Conservation (phyloP, 2,888 invertebrate genomes). For the Actias luna region DNA sequence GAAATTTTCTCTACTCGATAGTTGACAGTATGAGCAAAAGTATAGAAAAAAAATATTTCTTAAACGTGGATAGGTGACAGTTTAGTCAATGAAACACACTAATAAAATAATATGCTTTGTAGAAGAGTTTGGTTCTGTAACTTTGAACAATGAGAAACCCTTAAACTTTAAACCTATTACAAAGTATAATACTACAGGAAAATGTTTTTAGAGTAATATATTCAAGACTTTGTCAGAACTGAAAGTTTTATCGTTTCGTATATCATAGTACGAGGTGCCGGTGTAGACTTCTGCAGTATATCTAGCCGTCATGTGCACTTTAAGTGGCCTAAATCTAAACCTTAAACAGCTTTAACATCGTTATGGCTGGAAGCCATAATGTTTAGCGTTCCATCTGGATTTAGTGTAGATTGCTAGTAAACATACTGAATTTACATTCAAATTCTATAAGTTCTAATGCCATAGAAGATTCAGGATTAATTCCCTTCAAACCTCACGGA, state of each 20-base stretch:
- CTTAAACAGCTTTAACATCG: not conserved
- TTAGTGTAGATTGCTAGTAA: not conserved
- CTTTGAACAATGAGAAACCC: not conserved
- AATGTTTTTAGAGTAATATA: not conserved
- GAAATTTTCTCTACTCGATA: no score
- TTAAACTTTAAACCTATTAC: not conserved
- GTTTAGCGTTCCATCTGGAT: not conserved
- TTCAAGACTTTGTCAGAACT: slow-evolving; percentile 3
- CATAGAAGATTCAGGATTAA: not conserved
- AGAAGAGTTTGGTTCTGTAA: no score
- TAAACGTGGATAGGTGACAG: no score
- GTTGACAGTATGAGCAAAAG: no score
- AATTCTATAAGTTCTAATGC: not conserved
- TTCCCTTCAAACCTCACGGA: not conserved
- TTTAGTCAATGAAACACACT: no score
- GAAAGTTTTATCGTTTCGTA: slow-evolving; percentile 8
- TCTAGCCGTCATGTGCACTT: not conserved
- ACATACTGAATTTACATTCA: not conserved
- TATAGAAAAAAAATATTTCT: no score
- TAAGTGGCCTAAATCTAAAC: not conserved
- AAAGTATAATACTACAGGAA: not conserved
- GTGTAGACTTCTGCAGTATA: slow-evolving; percentile 5
- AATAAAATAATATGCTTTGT: no score
- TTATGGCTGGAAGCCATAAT: not conserved
- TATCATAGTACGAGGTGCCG: not conserved